Base-by-base conservation (phyloP, 2,113 vertebrate genomes). In the Uropsilus gracilis region DNA sequence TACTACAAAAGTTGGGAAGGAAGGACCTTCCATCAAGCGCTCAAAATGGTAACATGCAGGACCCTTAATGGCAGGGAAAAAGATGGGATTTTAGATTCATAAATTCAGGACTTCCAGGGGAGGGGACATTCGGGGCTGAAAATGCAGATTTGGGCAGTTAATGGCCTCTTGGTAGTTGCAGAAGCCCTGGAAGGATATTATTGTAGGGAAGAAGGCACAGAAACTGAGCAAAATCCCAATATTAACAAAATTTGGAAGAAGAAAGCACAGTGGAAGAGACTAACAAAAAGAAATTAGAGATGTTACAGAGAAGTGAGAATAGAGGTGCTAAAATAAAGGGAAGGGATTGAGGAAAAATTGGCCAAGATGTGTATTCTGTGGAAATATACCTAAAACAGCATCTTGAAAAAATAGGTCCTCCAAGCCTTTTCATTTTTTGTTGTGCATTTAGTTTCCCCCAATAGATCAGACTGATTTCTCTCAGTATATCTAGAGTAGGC, bases 351-450 rank as follows among this genome's bases (percentile, higher is more conserved):
- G 83, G 30, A 8, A 66, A 64, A 44, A 37, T 14, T 22, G 26
- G 16, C 50, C 5, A 8, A 71, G 20, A 30, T 28, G 11, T n/a
- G 17, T 73, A 68, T 85, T 90, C 28, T 61, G 28, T 18, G 61
- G 17, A 77, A 90, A n/a, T 44, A 50, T 24, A 32, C 46, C 14
- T 90, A 89, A 94, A 84, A 66, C 8, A 30, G 17, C 59, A 50
- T 68, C 86, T 76, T 82, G 72, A 91, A 90, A 86, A 6, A 1
- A 20, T 26, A 84, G 57, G 14, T 44, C 18, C 26, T 91, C 55
- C 55, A 75, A 42, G 3, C 53, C 37, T 78, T 87, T 90, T 82
- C 55, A 14, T 8, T 73, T 82, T 24, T 9, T 7, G 28, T 12
- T 55, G 20, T 55, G 20, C 20, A 20, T 22, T 55, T 20, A 20